These are phyloP conservation scores for Trachelus stipa DNA, from an alignment of 2,888 invertebrate genomes.

Conservation along the genomic window DNA sequence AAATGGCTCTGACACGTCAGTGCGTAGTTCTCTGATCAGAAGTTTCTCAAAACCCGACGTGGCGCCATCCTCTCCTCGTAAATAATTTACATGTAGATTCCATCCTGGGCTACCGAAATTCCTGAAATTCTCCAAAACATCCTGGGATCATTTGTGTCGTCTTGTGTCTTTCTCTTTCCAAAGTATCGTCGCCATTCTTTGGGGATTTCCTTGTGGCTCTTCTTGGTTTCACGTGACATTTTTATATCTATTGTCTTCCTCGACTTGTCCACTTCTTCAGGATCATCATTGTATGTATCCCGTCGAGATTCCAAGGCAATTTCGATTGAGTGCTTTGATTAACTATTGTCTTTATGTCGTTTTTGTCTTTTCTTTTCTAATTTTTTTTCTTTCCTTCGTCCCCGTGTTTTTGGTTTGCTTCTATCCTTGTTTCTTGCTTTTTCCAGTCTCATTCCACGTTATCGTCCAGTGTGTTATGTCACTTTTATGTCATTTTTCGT, in stretches of 20 bases:
- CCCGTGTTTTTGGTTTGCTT: background rate
- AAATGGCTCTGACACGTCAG: slow-evolving; percentile 52
- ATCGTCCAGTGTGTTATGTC: background rate
- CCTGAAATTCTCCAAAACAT: background rate
- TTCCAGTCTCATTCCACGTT: background rate
- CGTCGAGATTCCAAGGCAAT: background rate
- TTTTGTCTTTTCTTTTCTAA: slow-evolving; percentile 5
- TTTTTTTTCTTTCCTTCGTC: background rate
- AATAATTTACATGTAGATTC: slow-evolving; percentile 35
- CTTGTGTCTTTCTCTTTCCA: background rate
- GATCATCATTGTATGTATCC: background rate
- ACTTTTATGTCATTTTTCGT: background rate
- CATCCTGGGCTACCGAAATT: background rate
- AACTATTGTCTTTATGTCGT: slow-evolving; percentile 2
- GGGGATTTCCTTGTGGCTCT: background rate
- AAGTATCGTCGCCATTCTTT: background rate
- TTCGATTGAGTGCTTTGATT: background rate
- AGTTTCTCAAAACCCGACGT: slow-evolving; percentile 47
- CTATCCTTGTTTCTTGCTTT: background rate
- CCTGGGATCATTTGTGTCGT: background rate
- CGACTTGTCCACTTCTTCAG: background rate
- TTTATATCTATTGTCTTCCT: background rate
- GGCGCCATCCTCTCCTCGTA: slow-evolving; percentile 48
- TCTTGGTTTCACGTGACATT: background rate
- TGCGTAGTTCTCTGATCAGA: slow-evolving; percentile 52